These are phyloP conservation scores for Caenorhabditis sp. DNA, from an alignment of 2,888 invertebrate genomes.

Conservation along the genomic window DNA sequence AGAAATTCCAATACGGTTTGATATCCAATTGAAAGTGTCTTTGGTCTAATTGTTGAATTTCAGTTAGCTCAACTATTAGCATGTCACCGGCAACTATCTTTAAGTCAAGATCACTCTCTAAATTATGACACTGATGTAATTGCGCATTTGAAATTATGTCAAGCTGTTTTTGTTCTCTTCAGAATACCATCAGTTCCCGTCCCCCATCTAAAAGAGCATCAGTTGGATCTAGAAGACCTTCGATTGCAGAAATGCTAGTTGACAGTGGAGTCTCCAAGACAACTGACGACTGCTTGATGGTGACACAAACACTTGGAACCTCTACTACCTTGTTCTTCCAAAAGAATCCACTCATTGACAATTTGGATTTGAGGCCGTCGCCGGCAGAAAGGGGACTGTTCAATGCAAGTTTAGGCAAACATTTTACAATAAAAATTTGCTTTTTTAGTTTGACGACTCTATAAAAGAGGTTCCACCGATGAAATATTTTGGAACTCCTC, in stretches of 20 bases:
- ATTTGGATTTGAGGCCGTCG: slow-evolving; percentile 53
- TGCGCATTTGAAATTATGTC: background rate
- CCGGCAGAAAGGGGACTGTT: slow-evolving; percentile 52
- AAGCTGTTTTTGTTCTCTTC: background rate
- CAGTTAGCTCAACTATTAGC: slow-evolving; percentile 58
- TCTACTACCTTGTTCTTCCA: slow-evolving; percentile 61
- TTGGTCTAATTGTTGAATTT: background rate
- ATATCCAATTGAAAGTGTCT: background rate
- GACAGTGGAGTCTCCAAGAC: slow-evolving; percentile 39
- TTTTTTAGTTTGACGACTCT: slow-evolving; percentile 54
- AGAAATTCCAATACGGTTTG: slow-evolving; percentile 52
- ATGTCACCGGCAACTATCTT: slow-evolving; percentile 33
- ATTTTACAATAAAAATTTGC: background rate
- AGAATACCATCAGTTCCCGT: background rate
- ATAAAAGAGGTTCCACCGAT: slow-evolving; percentile 44
- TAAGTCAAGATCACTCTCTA: slow-evolving; percentile 12
- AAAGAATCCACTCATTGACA: slow-evolving; percentile 50
- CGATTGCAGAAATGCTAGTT: slow-evolving; percentile 54
- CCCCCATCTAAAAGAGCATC: slow-evolving; percentile 22
- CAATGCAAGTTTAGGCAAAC: slow-evolving; percentile 31
- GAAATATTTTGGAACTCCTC: slow-evolving; percentile 47
- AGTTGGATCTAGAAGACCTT: slow-evolving; percentile 44
- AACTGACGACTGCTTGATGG: slow-evolving; percentile 53
- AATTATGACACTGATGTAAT: slow-evolving; percentile 9
- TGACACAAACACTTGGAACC: slow-evolving; percentile 60